A percentile compares a stretch with the other conserved stretches of the same genome.
These are phyloP conservation scores for Limenitis camilla DNA, from an alignment of 2,888 invertebrate genomes.

Conservation along the genomic window DNA sequence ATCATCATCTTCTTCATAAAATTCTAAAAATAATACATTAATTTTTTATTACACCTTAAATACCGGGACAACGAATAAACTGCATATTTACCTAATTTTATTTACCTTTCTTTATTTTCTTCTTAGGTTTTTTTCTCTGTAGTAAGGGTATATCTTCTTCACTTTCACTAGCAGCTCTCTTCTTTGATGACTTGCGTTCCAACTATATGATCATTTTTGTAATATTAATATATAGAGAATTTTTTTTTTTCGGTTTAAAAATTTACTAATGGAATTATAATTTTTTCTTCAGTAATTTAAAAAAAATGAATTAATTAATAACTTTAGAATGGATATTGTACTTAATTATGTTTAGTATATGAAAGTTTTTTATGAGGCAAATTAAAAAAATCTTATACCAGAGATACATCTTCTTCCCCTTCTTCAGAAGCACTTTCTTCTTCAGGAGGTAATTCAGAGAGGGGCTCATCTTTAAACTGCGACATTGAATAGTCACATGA, in stretches of 20 bases:
- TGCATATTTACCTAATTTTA: too few relatives aligned
- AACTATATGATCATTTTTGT: slow-evolving; percentile 28
- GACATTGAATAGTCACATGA: slow-evolving; percentile 83
- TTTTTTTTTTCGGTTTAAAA: too few relatives aligned
- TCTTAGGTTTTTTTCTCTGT: slow-evolving; percentile 59
- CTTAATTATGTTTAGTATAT: too few relatives aligned
- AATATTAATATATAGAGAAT: not conserved
- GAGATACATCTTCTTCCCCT: slow-evolving; percentile 81
- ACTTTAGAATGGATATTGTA: too few relatives aligned
- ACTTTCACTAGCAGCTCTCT: slow-evolving; percentile 69
- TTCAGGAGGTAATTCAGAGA: slow-evolving; percentile 60
- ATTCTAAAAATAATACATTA: slow-evolving; percentile 37
- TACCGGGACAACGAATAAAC: too few relatives aligned
- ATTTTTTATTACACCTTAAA: not conserved
- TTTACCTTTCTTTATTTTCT: too few relatives aligned
- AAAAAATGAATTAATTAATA: too few relatives aligned
- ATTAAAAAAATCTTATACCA: slow-evolving; percentile 78
- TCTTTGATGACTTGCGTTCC: slow-evolving; percentile 45
- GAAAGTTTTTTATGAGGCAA: too few relatives aligned
- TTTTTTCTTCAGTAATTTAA: too few relatives aligned
- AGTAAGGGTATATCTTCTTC: slow-evolving; percentile 84
- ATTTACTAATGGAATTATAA: too few relatives aligned
- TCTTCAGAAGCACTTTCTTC: slow-evolving; percentile 63
- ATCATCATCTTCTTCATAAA: slow-evolving; percentile 75
- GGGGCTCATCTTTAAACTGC: slow-evolving; percentile 77